phyloP scores from a whole-genome alignment of 2,888 invertebrate species.

The Drosophila rellima region DNA sequence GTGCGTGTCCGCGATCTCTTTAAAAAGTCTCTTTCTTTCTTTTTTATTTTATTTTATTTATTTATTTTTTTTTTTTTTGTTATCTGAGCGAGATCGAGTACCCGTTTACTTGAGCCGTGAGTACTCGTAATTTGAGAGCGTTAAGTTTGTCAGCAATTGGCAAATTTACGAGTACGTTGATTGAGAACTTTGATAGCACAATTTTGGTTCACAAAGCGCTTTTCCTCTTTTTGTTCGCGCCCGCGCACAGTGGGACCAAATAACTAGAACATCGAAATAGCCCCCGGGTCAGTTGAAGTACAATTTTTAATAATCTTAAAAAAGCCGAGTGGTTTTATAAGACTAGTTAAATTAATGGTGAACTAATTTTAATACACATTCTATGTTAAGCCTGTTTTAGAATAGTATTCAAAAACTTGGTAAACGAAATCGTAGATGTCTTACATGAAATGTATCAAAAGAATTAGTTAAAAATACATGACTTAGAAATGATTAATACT shows the following conservation, averaged over 20 bases:
- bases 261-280: background rate
- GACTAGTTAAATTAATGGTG: too few species aligned
- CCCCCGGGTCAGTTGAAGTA: too few species aligned
- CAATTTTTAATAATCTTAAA: too few species aligned
- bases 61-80: conserved; percentile 6
- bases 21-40: conserved; percentile 5
- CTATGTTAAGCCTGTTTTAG: background rate
- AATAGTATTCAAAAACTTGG: background rate
- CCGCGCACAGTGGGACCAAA: conserved; percentile 39
- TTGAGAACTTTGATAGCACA: conserved; percentile 57
- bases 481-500: background rate
- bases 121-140: conserved; percentile 44
- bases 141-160: conserved; percentile 65
- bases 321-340: too few species aligned
- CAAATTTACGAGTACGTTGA: conserved; percentile 70
- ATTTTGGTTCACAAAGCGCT: conserved; percentile 8
- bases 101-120: conserved; percentile 14
- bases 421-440: background rate
- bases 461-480: background rate
- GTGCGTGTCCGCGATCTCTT: conserved; percentile 36
- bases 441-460: background rate
- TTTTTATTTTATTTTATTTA: background rate
- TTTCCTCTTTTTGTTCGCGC: conserved; percentile 4
- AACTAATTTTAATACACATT: background rate
- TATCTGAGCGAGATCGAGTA: conserved; percentile 34